Percentiles rank a stretch among this genome's conserved stretches.
Evolutionary conservation across 1,140 invertebrate genomes (phyloP).

Genomic region (Philotrypesis tridentata): DNA sequence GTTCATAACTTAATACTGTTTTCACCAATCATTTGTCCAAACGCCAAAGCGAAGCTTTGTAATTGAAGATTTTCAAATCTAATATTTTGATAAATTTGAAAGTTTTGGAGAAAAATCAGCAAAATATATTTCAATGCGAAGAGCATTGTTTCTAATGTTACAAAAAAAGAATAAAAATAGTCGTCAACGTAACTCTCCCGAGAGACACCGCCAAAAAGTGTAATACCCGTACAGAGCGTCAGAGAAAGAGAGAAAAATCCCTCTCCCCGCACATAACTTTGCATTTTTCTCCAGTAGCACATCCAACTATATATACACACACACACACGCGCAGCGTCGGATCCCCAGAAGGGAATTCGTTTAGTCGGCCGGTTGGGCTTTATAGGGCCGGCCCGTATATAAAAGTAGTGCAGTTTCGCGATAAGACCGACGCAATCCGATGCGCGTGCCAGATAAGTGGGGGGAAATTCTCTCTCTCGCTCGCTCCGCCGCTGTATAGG

Average conservation of each 20-base stretch:
- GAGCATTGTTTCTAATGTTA: no score
- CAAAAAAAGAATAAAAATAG: no score
- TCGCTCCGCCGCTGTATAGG: slow-evolving; percentile 55
- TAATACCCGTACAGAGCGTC: not conserved
- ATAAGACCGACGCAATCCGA: slow-evolving; percentile 73
- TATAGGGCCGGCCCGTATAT: slow-evolving; percentile 38
- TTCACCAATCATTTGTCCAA: no score
- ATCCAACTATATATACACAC: not conserved
- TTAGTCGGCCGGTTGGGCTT: slow-evolving; percentile 29
- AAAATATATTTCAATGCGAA: no score
- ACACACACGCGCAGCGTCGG: no score
- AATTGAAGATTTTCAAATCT: no score
- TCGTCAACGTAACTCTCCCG: not conserved
- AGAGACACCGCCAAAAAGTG: not conserved
- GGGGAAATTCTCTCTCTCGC: slow-evolving; percentile 53
- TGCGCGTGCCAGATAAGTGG: slow-evolving; percentile 75
- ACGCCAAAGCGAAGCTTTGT: no score
- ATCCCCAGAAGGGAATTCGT: slow-evolving; percentile 43
- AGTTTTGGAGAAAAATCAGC: no score
- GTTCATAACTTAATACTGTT: no score
- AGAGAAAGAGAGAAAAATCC: not conserved
- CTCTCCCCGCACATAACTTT: not conserved
- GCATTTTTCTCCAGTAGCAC: slow-evolving; percentile 14
- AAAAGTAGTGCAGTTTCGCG: slow-evolving; percentile 71
- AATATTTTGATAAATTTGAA: no score